Conservation (phyloP, 2,797 vertebrate genomes). For the Vultur gryphus region DNA sequence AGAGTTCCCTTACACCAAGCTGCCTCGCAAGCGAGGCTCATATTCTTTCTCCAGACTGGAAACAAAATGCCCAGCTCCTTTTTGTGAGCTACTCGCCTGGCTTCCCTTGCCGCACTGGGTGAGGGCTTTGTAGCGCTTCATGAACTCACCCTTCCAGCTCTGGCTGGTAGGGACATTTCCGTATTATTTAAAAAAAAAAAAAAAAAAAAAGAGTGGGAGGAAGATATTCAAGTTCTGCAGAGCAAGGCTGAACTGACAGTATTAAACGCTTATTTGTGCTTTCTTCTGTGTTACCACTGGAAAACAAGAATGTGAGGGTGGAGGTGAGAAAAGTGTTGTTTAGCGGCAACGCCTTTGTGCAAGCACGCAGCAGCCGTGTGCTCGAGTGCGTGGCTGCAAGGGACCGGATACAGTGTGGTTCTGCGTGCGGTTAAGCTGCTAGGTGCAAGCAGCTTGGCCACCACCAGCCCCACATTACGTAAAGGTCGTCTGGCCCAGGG, state of each 20-base stretch:
- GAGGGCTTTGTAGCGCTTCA: background rate
- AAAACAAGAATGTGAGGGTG: background rate
- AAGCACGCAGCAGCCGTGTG: background rate
- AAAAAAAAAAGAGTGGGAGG: background rate
- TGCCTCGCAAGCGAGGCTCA: background rate
- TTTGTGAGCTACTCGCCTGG: accelerated
- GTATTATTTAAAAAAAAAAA: background rate
- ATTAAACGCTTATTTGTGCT: background rate
- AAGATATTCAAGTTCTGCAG: background rate
- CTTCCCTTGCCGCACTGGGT: background rate
- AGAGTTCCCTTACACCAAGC: background rate
- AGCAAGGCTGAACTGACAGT: background rate
- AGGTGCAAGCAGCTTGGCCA: background rate
- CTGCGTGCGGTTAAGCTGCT: background rate
- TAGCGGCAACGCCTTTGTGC: background rate
- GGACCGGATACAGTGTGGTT: accelerated
- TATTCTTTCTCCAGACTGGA: background rate
- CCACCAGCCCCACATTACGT: background rate
- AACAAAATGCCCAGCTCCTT: background rate
- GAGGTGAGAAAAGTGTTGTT: background rate
- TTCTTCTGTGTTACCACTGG: background rate
- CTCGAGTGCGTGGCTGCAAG: accelerated
- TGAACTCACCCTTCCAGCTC: background rate
- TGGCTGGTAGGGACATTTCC: background rate
- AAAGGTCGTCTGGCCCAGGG: background rate